phyloP scores from a whole-genome alignment of 2,113 vertebrate genomes.

The Rattus rattus region DNA sequence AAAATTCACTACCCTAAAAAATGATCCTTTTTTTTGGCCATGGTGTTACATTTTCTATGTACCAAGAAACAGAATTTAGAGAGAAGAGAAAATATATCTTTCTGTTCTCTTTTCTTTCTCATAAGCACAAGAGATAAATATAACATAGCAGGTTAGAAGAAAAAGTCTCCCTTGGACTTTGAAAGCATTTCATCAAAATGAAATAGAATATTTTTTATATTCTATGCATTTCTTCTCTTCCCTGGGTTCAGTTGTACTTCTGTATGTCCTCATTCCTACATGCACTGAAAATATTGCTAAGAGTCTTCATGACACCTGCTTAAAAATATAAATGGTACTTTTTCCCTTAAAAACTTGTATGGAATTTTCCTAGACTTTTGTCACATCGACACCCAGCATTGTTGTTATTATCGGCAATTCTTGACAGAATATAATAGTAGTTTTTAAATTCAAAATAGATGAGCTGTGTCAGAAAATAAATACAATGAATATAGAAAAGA shows the following conservation, averaged over 20 bases:
- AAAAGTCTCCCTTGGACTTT: constrained; percentile 62
- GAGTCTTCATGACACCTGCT: constrained; percentile 3
- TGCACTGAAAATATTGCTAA: constrained; percentile 27
- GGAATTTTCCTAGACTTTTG: constrained; percentile 4
- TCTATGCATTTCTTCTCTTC: constrained; percentile 35
- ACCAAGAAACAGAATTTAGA: constrained; percentile 59
- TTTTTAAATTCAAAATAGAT: background rate
- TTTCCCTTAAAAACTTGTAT: constrained; percentile 36
- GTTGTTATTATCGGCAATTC: background rate
- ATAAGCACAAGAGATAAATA: constrained; percentile 69
- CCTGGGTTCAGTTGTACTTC: constrained; percentile 64
- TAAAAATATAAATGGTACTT: constrained; percentile 40
- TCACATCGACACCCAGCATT: background rate
- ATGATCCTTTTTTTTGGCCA: constrained; percentile 51
- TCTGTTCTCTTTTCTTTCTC: constrained; percentile 58
- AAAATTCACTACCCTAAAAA: constrained; percentile 54
- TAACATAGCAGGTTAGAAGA: constrained; percentile 57
- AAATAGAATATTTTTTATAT: constrained; percentile 64
- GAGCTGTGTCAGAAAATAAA: constrained; percentile 3
- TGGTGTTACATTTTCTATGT: constrained; percentile 49
- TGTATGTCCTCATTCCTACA: constrained; percentile 55
- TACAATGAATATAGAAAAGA: background rate
- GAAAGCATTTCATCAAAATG: constrained; percentile 73
- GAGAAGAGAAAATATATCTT: constrained; percentile 55
- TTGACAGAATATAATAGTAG: background rate